These are phyloP conservation scores for Orientallactaga bullata DNA, from an alignment of 2,113 vertebrate genomes.

Conservation along the genomic window DNA sequence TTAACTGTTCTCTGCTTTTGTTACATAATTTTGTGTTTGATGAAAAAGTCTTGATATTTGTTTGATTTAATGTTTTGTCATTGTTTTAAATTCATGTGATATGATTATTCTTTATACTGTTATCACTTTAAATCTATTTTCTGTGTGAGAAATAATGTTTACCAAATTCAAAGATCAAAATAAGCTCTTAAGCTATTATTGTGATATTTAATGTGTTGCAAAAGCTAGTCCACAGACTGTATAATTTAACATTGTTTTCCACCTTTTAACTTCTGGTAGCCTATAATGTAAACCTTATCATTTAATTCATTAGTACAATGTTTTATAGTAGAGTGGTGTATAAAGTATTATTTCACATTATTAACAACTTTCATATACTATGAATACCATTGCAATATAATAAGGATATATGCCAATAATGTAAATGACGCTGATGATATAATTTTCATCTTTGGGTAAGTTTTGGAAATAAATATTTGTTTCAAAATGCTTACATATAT, in stretches of 20 bases:
- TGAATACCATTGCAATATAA: neutral
- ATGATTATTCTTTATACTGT: neutral
- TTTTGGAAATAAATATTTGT: neutral
- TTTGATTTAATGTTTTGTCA: neutral
- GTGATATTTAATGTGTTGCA: neutral
- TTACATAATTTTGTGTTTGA: neutral
- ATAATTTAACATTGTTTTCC: constrained; percentile 33
- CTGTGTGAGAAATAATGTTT: neutral
- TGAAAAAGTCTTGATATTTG: neutral
- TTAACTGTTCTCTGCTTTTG: neutral
- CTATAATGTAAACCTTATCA: neutral
- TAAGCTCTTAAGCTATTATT: neutral
- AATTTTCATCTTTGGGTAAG: neutral
- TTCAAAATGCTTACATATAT: neutral
- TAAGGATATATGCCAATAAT: neutral
- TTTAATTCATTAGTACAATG: neutral
- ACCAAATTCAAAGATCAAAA: neutral
- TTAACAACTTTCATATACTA: neutral
- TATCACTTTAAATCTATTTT: constrained; percentile 10
- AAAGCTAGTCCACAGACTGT: neutral
- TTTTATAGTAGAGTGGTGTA: neutral
- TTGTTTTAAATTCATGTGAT: neutral
- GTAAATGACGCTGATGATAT: neutral
- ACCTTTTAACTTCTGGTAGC: neutral
- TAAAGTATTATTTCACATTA: neutral